Conservation (phyloP, 2,113 vertebrate genomes). For the Pantherophis guttatus region DNA sequence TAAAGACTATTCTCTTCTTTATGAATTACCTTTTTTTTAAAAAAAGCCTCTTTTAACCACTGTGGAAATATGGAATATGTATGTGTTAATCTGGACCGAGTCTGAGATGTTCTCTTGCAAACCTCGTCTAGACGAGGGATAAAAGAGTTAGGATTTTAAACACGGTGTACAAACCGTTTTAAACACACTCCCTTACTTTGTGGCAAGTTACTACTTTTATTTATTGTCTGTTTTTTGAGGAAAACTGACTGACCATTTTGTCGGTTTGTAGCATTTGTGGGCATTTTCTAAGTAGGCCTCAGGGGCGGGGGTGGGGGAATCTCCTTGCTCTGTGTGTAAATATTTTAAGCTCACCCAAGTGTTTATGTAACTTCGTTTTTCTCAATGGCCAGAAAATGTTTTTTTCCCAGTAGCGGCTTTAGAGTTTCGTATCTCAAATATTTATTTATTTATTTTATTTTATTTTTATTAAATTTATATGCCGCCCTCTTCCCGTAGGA, state of each 20-base stretch:
- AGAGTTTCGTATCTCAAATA: background rate
- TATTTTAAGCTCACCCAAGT: background rate
- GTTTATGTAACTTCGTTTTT: background rate
- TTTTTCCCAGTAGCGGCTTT: background rate
- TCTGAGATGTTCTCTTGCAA: background rate
- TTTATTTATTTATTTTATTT: too few relatives aligned
- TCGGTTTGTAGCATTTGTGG: background rate
- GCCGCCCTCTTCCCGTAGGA: too few relatives aligned
- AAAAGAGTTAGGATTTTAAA: background rate
- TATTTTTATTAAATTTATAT: too few relatives aligned
- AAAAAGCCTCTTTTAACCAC: background rate
- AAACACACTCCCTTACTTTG: background rate
- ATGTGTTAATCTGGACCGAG: background rate
- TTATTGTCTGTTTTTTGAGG: background rate
- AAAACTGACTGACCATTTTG: background rate
- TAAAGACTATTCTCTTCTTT: background rate
- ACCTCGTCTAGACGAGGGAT: constrained; percentile 18
- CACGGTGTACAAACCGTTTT: background rate
- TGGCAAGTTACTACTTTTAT: background rate
- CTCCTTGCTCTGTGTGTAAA: background rate
- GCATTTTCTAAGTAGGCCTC: background rate
- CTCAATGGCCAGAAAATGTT: background rate
- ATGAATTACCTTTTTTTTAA: background rate
- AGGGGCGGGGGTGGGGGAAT: background rate
- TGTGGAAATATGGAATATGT: background rate